These are phyloP conservation scores for Meloe dianella DNA, from an alignment of 2,888 invertebrate species.

Conservation along the genomic window DNA sequence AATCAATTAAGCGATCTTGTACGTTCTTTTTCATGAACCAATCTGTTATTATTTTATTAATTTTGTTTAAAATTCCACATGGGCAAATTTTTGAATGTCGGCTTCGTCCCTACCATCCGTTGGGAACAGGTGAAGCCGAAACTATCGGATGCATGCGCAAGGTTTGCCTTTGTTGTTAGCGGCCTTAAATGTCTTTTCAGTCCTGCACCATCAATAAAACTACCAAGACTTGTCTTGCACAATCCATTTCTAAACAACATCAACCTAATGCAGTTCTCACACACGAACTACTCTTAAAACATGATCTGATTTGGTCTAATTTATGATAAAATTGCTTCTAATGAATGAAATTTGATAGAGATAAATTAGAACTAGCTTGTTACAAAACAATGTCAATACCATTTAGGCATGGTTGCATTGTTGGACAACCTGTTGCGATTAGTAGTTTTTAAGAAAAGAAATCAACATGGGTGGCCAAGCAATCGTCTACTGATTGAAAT, in stretches of 20 bases:
- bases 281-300: no score
- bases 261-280: no score
- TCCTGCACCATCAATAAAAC: background rate
- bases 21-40: background rate
- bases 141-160: no score
- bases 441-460: background rate
- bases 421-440: slow-evolving; percentile 10
- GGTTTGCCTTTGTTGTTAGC: no score
- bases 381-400: slow-evolving; percentile 11
- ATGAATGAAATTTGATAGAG: slow-evolving; percentile 7
- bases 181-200: slow-evolving; percentile 1
- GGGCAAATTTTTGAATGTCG: no score
- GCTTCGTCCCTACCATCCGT: no score
- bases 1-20: slow-evolving; percentile 4
- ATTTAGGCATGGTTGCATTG: slow-evolving; percentile 10
- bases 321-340: background rate
- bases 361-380: slow-evolving; percentile 5
- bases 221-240: slow-evolving; percentile 6
- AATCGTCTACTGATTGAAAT: background rate
- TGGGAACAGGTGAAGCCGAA: no score
- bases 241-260: slow-evolving; percentile 1
- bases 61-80: background rate
- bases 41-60: background rate
- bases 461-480: background rate
- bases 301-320: background rate